Evolutionary conservation across 2,113 vertebrate genomes (phyloP), one percentile per base, ranked within the genome.

Genomic region (Sebastes fasciatus): DNA sequence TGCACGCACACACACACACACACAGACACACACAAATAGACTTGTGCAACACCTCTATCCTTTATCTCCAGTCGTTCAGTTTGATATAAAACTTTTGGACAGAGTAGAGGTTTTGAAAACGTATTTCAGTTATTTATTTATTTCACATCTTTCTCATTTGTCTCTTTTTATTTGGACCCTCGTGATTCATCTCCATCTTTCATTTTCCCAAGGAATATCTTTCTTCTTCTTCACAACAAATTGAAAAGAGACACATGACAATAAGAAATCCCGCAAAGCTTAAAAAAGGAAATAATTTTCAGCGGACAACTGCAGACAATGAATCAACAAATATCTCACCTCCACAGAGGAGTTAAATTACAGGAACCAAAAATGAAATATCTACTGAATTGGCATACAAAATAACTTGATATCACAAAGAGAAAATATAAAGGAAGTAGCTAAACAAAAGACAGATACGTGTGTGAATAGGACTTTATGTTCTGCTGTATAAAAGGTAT

Each of bases 81-180:
- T 40, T 52, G 64, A 26, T 67, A 13, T 40, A 48, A 66, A 17
- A 43, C 26, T 26, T 52, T 66, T 26, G 4, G 13, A 64, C 8
- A 67, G 4, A 83, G 26, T 6, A 40, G 54, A 63, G 58, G 49
- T 71, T 51, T 64, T 51, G n/a, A 43, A n/a, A 65, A 81, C 52
- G 26, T 49, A 21, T 69, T 40, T 79, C 14, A 62, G 16, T 42
- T 17, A 6, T 57, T 2, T 54, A 64, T 40, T 23, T 57, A 42
- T 57, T 19, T 61, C 54, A 14, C 48, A 58, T 46, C 42, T 77
- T 34, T 64, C 11, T 10, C 21, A 42, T 19, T 74, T 21, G 16
- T 77, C 17, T 63, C 2, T 43, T 58, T 83, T 51, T 34, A 80
- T 83, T 78, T 75, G 40, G 48, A 48, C 3, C 8, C 6, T 74